These are phyloP conservation scores for Cyphomyrus discorhynchus DNA, from an alignment of 2,113 vertebrate species.

Conservation along the genomic window DNA sequence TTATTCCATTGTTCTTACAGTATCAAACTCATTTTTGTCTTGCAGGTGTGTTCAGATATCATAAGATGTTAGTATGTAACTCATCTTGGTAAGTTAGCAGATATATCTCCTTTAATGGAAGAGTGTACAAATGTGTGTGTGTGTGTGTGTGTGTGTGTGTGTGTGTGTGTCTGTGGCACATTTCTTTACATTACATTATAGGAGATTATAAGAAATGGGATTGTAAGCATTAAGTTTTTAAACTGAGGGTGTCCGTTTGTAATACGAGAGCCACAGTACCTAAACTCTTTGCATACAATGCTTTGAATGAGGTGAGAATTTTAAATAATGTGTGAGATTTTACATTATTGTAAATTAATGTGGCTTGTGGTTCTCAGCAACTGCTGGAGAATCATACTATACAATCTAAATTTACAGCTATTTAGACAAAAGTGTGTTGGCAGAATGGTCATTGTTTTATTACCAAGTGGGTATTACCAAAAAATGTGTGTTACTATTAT, in stretches of 20 bases:
- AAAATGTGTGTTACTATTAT: background rate
- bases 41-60: background rate
- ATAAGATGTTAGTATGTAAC: background rate
- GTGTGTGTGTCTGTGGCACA: no score
- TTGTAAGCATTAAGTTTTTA: background rate
- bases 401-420: constrained; percentile 21
- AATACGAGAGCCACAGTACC: background rate
- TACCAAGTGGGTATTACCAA: background rate
- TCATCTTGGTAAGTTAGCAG: background rate
- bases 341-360: constrained; percentile 35
- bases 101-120: background rate
- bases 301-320: constrained; percentile 21
- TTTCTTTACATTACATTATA: background rate
- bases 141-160: background rate
- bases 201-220: background rate
- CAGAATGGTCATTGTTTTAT: background rate
- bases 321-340: constrained; percentile 21
- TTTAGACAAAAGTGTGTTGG: constrained; percentile 13
- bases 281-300: background rate
- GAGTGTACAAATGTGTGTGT: background rate
- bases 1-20: background rate
- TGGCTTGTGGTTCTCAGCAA: constrained; percentile 31
- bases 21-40: background rate
- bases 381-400: constrained; percentile 14
- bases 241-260: background rate